Evolutionary conservation across 2,888 invertebrate species (phyloP).

Genomic region (Gordius sp.): DNA sequence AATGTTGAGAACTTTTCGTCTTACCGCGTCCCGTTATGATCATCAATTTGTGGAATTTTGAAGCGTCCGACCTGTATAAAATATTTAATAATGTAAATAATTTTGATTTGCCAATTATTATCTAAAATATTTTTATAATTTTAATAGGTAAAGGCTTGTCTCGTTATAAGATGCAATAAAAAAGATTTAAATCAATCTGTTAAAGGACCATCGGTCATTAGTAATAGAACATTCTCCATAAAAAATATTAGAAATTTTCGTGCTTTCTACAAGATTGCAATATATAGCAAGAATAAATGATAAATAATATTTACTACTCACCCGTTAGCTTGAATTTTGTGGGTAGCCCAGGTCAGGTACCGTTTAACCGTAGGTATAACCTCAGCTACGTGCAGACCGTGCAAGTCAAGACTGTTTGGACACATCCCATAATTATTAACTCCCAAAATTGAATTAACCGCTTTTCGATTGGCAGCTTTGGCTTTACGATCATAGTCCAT

Average conservation of each 20-base stretch:
- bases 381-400: slow-evolving; percentile 4
- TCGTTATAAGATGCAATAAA: too few species aligned
- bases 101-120: not conserved
- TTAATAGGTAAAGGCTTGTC: too few species aligned
- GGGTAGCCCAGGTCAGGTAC: not conserved
- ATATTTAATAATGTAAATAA: not conserved
- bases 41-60: not conserved
- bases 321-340: too few species aligned
- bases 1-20: slow-evolving; percentile 18
- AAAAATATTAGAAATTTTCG: too few species aligned
- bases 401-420: not conserved
- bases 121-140: not conserved
- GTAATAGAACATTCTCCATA: too few species aligned
- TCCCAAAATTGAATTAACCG: not conserved
- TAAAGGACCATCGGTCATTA: too few species aligned
- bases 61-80: not conserved
- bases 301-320: too few species aligned
- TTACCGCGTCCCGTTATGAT: slow-evolving; percentile 14
- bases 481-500: not conserved
- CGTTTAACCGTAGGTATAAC: not conserved
- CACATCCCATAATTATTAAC: not conserved
- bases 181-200: too few species aligned
- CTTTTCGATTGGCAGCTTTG: not conserved
- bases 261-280: too few species aligned
- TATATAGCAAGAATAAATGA: too few species aligned